Base-by-base conservation (phyloP, 2,888 invertebrate genomes). In the Hypena proboscidalis region DNA sequence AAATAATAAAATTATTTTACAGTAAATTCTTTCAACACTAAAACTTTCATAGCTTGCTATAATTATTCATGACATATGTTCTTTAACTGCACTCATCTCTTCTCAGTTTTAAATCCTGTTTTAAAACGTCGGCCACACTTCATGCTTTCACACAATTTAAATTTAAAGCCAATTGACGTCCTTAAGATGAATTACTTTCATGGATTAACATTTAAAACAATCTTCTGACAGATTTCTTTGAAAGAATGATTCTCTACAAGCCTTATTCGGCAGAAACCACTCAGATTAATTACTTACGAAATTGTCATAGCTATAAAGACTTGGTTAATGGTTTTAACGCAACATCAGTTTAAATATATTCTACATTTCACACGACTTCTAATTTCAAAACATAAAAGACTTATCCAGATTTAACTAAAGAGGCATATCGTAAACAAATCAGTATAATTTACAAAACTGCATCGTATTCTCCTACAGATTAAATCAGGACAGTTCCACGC, bases 91-190 rank as follows among this genome's bases (percentile, higher is more conserved):
- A 14, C 20, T 13, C 15, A 41, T 14, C 23, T 15, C 4, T 4
- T 17, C 10, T 14, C 20, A 35, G 14, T 36, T 23, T 33, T 5
- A 44, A 57, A 64, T 60, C 61, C 61, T 43, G 65, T 62, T 63
- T 59, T 42, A 13, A 42, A 55, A 51, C 37, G 32, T 62, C 38
- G 41, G 21, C 44, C 37, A 21, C 47, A 50, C 33, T 52, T 53
- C 44, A 60, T 48, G 50, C 57, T 62, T 64, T 60, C 57, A 54
- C 46, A 25, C 43, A 38, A 60, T 64, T 60, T 50, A 53, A 60
- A 61, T 64, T 64, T 60, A 51, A 60, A 56, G 48, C 46, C 50
- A 41, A 64, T 64, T 57, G 61, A 60, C 53, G 50, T 53, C 60
- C 56, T 37, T 45, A 51, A 46, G 45, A 50, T 42, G 44, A 53